Conservation (phyloP, 2,113 vertebrate genomes). For the Oreotragus oreotragus region DNA sequence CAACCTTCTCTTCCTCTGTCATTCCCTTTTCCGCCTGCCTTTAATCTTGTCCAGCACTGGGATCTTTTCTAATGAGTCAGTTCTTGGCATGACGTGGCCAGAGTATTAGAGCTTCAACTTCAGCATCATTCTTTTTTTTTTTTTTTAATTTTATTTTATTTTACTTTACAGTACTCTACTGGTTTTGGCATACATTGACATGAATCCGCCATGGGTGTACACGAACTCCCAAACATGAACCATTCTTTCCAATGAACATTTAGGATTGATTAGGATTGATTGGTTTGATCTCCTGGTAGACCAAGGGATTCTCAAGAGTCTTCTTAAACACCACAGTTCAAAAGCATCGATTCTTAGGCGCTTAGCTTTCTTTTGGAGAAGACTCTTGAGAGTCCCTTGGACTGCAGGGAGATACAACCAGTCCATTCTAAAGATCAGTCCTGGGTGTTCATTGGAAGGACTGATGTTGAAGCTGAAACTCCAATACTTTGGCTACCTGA, state of each 20-base stretch:
- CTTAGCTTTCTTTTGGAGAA: not conserved
- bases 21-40: not conserved
- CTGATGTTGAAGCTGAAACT: too few species aligned
- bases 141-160: too few species aligned
- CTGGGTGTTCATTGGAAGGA: too few species aligned
- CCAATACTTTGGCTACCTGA: too few species aligned
- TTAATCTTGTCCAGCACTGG: not conserved
- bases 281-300: not conserved
- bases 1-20: not conserved
- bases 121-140: not conserved
- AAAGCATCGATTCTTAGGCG: not conserved
- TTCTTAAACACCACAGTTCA: not conserved
- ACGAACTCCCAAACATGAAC: too few species aligned
- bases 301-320: not conserved
- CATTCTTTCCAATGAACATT: not conserved
- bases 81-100: not conserved
- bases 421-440: too few species aligned
- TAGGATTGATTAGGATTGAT: not conserved
- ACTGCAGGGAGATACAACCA: too few species aligned
- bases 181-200: too few species aligned
- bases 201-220: too few species aligned
- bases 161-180: too few species aligned
- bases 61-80: not conserved
- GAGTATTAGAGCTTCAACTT: not conserved
- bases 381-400: too few species aligned